Evolutionary conservation across 2,888 invertebrate genomes (phyloP).

Genomic region (Nipponacmea schrenckii): DNA sequence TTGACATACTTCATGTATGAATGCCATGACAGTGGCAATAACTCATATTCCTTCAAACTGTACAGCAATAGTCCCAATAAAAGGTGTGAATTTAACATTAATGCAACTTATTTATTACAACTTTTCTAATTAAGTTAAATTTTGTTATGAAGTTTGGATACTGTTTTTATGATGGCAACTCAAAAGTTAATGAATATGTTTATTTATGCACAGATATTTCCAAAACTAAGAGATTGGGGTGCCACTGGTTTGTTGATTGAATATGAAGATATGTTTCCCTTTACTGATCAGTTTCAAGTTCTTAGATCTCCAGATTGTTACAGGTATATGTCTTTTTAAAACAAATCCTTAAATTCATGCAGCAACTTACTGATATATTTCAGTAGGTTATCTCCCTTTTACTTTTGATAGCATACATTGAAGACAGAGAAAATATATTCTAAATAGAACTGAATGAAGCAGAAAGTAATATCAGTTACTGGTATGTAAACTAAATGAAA

Average conservation of each 20-base stretch:
- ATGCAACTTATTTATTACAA: too few species aligned
- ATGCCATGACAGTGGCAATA: background rate
- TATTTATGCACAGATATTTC: conserved; percentile 56
- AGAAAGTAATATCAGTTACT: too few species aligned
- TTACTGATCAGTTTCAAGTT: conserved; percentile 73
- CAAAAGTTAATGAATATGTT: too few species aligned
- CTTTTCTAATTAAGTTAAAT: conserved; percentile 4
- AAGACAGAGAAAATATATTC: too few species aligned
- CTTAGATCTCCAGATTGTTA: conserved; percentile 78
- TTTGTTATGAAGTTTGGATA: conserved; percentile 11
- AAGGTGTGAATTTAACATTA: conserved; percentile 5
- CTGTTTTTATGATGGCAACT: too few species aligned
- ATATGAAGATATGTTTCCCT: conserved; percentile 91
- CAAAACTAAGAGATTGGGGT: conserved; percentile 69
- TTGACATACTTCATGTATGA: too few species aligned
- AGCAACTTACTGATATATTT: background rate
- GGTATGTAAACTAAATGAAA: too few species aligned
- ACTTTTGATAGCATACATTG: background rate
- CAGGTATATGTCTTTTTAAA: conserved; percentile 63
- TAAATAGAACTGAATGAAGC: too few species aligned
- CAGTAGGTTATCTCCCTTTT: background rate
- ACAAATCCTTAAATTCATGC: background rate
- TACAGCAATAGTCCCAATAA: too few species aligned
- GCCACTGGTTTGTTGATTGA: conserved; percentile 83
- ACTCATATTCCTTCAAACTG: too few species aligned